Evolutionary conservation across 2,797 vertebrate genomes (phyloP), one percentile per base, ranked within the genome.

Genomic region (Notolepis coatsorum): DNA sequence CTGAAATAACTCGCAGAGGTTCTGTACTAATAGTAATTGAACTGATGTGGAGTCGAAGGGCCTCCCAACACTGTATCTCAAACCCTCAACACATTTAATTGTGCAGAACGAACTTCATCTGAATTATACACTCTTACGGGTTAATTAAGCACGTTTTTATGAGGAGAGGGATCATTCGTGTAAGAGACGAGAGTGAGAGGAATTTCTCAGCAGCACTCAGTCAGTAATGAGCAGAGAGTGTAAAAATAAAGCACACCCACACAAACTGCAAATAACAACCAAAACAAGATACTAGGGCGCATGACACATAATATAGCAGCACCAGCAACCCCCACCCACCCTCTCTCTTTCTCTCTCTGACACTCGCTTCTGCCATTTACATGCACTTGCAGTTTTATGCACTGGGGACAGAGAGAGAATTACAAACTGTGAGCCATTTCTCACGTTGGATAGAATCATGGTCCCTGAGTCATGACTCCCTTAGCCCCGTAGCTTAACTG

Each of bases 401-500:
- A 9, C 45, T 46, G 7, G 13, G 38, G 54, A 73, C 18, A 59
- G 30, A 13, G 27, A 2, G 52, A 59, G 35, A 37, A 64, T 65
- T 61, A 64, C 65, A 38, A 71, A 71, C 49, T 65, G 28, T 12
- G 35, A 42, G 24, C 48, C 31, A 82, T 84, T 81, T 77, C 41
- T 76, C 54, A 46, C 24, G 74, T 42, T 52, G 55, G 53, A 77
- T 61, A 76, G 71, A 84, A 72, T 67, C 53, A 57, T 63, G 64
- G 79, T 84, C 73, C 33, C 23, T 41, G 56, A 65, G 59, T 72
- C 25, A 72, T 52, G 12, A 73, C 58, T 88, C 76, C 76, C 68
- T 78, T 48, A 79, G 69, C 71, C 65, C 46, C 51, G 15, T 21
- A 51, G 64, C 69, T 68, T 77, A 82, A 77, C 76, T 62, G 54